Conservation (phyloP, 2,113 vertebrate genomes). For the Myrmecophaga tridactyla region DNA sequence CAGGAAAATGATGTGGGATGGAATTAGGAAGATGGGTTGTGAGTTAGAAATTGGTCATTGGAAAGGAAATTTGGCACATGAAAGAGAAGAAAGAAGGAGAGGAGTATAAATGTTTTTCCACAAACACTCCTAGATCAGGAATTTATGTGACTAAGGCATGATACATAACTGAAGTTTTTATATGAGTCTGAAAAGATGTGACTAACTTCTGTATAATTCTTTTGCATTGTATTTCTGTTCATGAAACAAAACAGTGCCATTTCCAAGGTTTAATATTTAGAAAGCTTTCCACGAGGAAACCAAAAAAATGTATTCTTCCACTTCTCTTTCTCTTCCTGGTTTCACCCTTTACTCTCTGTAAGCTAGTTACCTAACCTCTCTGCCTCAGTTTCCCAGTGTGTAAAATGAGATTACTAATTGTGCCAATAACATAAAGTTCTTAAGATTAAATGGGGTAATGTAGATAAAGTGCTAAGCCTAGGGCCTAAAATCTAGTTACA, state of each 20-base stretch:
- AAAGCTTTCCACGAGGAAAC: not conserved
- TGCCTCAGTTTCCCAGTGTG: not conserved
- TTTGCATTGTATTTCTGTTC: conserved; percentile 34
- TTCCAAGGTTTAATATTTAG: not conserved
- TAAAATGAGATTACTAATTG: not conserved
- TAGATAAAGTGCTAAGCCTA: not conserved
- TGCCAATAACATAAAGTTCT: not conserved
- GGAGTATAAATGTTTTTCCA: conserved; percentile 70
- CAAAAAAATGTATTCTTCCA: not conserved
- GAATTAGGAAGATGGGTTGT: not conserved
- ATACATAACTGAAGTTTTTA: conserved; percentile 31
- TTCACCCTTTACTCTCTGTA: not conserved
- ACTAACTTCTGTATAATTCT: conserved; percentile 53
- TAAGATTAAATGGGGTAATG: not conserved
- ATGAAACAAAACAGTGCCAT: not conserved
- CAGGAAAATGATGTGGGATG: not conserved
- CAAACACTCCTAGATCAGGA: conserved; percentile 76
- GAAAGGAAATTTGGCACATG: conserved; percentile 45
- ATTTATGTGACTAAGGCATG: conserved; percentile 67
- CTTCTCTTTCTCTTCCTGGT: not conserved
- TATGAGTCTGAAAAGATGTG: conserved; percentile 45
- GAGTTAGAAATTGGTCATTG: conserved; percentile 17
- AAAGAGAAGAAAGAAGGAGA: conserved; percentile 31
- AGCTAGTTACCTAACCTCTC: not conserved
- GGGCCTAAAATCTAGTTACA: not conserved